phyloP scores from a whole-genome alignment of 1,140 invertebrate genomes.

The Diploscapter pachys region DNA sequence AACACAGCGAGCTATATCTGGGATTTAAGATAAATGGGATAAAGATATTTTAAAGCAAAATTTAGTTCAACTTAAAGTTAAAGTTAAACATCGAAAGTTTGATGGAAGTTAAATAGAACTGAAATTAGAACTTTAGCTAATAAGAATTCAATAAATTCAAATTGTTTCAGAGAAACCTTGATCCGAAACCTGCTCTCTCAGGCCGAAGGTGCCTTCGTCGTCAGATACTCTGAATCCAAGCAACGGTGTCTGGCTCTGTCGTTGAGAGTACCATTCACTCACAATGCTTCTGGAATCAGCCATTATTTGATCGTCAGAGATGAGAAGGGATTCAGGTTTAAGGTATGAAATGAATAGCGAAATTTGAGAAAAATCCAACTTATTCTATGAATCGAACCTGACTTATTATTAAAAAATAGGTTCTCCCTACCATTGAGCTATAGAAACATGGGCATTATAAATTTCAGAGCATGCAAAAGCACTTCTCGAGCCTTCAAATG shows the following conservation, averaged over 20 bases:
- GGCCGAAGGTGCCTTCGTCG: conserved; percentile 29
- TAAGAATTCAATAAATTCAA: background rate
- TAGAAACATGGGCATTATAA: background rate
- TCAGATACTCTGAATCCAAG: conserved; percentile 27
- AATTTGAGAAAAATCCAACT: background rate
- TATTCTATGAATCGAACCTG: too few species aligned
- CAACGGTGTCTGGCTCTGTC: conserved; percentile 25
- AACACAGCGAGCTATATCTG: background rate
- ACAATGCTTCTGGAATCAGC: conserved; percentile 28
- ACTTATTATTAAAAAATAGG: too few species aligned
- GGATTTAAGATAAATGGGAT: background rate
- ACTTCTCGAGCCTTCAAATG: conserved; percentile 30
- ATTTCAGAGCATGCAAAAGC: conserved; percentile 20
- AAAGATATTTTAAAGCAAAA: too few species aligned
- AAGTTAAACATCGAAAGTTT: too few species aligned
- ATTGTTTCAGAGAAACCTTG: conserved; percentile 25
- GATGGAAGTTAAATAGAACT: too few species aligned
- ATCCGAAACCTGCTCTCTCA: conserved; percentile 23
- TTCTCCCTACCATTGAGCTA: too few species aligned
- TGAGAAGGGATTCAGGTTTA: conserved; percentile 27
- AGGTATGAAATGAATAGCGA: conserved; percentile 7
- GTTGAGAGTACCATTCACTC: conserved; percentile 17
- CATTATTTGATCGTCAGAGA: conserved; percentile 33
- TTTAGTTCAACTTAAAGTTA: too few species aligned
- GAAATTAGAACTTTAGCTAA: too few species aligned